phyloP scores from a whole-genome alignment of 2,113 vertebrate genomes.

The Corythornis vintsioides region DNA sequence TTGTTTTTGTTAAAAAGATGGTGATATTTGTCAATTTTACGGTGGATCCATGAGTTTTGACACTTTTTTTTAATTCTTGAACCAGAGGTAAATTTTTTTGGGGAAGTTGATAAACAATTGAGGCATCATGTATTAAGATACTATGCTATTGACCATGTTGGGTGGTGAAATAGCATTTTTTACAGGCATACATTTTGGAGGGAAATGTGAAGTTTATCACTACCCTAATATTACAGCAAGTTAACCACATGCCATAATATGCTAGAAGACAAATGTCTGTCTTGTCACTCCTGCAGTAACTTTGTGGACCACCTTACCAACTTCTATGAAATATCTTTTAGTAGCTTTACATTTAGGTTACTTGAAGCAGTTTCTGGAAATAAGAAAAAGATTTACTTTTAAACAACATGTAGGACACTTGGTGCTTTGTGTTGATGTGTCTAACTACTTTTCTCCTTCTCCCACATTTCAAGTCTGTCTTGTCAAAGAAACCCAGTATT shows the following conservation, averaged over 20 bases:
- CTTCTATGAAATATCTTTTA: not conserved
- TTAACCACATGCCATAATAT: not conserved
- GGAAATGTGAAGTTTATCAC: not conserved
- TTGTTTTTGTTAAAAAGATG: not conserved
- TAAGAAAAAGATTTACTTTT: not conserved
- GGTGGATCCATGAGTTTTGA: not conserved
- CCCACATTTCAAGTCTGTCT: not conserved
- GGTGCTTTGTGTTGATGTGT: not conserved
- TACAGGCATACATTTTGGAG: not conserved
- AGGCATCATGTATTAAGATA: not conserved
- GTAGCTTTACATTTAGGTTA: not conserved
- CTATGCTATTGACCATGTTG: not conserved
- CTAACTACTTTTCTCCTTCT: not conserved
- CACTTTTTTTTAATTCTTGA: not conserved
- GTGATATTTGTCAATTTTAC: not conserved
- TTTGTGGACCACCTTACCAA: not conserved
- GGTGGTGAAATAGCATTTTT: not conserved
- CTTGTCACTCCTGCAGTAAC: not conserved
- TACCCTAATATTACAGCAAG: not conserved
- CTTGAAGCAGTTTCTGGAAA: not conserved
- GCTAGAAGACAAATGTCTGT: not conserved
- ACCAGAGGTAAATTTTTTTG: not conserved
- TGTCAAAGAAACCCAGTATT: not conserved
- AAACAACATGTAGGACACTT: not conserved
- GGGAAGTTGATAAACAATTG: not conserved